A percentile compares a stretch with the other conserved stretches of the same genome.
Conservation (phyloP, 2,888 invertebrate genomes). For the Orthonevra nobilis region DNA sequence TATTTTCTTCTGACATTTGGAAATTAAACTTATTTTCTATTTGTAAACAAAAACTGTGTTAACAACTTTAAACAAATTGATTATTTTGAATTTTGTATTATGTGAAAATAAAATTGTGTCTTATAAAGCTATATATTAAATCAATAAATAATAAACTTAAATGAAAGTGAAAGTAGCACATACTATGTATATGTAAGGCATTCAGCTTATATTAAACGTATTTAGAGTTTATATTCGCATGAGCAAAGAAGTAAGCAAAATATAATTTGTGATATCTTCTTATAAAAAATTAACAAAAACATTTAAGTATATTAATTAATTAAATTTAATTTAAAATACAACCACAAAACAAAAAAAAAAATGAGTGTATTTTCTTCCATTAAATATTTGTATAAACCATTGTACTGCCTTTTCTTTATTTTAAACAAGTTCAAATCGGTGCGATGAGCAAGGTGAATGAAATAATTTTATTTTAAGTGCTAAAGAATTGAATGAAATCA, state of each 20-base stretch:
- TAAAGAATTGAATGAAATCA: too few species aligned
- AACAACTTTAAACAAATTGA: conserved; percentile 19
- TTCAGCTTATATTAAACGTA: conserved; percentile 7
- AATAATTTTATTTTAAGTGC: too few species aligned
- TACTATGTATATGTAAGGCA: conserved; percentile 2
- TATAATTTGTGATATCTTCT: conserved; percentile 54
- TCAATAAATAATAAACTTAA: too few species aligned
- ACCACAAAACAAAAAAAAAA: not conserved
- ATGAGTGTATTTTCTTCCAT: conserved; percentile 10
- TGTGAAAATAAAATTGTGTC: conserved; percentile 33
- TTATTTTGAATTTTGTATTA: conserved; percentile 7
- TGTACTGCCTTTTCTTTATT: conserved; percentile 31
- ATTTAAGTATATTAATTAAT: too few species aligned
- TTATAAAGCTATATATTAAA: conserved; percentile 20
- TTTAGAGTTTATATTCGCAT: not conserved
- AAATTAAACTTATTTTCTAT: not conserved
- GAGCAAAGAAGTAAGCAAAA: conserved; percentile 39
- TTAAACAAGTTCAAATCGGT: not conserved
- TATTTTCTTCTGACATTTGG: not conserved
- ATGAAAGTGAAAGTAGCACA: conserved; percentile 5
- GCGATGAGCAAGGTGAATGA: too few species aligned
- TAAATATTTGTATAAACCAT: conserved; percentile 22
- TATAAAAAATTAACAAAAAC: conserved; percentile 15
- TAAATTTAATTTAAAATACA: not conserved
- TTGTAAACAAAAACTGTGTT: not conserved